These are phyloP conservation scores for Hippoglossus stenolepis DNA, from an alignment of 2,113 vertebrate genomes.

Conservation along the genomic window DNA sequence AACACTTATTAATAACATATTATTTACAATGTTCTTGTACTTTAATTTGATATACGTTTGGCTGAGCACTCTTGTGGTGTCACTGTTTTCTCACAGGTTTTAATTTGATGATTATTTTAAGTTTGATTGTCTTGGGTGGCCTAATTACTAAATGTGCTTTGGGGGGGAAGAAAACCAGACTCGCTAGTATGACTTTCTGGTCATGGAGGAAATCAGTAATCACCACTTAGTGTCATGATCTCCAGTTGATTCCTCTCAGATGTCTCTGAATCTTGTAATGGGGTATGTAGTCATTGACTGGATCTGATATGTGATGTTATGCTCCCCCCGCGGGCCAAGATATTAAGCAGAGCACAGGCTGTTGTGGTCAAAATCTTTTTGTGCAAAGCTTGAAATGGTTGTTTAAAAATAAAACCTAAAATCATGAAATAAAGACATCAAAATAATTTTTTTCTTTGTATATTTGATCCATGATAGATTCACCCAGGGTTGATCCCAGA, in stretches of 20 bases:
- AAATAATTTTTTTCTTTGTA: constrained; percentile 1
- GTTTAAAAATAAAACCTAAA: constrained; percentile 72
- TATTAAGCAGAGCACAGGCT: constrained; percentile 75
- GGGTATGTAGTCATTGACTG: constrained; percentile 67
- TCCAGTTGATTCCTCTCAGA: constrained; percentile 62
- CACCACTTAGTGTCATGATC: constrained; percentile 64
- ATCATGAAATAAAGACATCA: constrained; percentile 73
- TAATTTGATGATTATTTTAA: constrained; percentile 57
- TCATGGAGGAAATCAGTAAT: constrained; percentile 48
- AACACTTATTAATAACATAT: constrained; percentile 70
- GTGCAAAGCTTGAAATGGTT: constrained; percentile 84
- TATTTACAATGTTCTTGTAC: constrained; percentile 70
- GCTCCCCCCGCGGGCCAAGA: constrained; percentile 66
- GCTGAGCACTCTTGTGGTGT: constrained; percentile 73
- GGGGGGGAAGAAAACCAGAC: constrained; percentile 15
- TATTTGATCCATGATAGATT: neutral
- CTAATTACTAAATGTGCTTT: constrained; percentile 67
- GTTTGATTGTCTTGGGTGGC: constrained; percentile 60
- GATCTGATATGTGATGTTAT: constrained; percentile 72
- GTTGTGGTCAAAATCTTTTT: constrained; percentile 74
- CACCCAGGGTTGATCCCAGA: neutral
- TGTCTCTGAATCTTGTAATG: constrained; percentile 66
- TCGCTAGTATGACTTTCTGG: constrained; percentile 27
- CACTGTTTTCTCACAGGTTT: constrained; percentile 64
- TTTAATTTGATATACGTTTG: constrained; percentile 70